A percentile compares a stretch with the other conserved stretches of the same genome.
phyloP scores from a whole-genome alignment of 1,140 invertebrate species.

The Drosophila dunni region DNA sequence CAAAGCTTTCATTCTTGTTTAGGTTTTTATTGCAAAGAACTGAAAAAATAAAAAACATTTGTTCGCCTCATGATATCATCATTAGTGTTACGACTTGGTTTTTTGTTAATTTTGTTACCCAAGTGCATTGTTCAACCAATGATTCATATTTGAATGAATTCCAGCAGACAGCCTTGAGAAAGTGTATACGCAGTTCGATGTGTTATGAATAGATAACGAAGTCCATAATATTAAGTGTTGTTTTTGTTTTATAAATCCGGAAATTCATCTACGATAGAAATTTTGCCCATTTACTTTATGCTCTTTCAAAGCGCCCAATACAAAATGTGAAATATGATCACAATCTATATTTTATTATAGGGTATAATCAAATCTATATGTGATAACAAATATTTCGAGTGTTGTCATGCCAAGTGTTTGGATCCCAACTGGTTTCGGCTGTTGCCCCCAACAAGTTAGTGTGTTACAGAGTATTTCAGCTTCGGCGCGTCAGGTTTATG shows the following conservation, averaged over 20 bases:
- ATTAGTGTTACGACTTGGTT: conserved; percentile 9
- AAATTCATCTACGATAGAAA: conserved; percentile 35
- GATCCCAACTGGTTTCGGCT: not conserved
- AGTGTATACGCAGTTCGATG: conserved; percentile 40
- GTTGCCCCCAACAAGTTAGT: not conserved
- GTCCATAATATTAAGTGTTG: conserved; percentile 26
- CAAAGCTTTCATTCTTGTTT: not conserved
- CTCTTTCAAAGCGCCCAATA: not conserved
- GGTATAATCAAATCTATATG: not conserved
- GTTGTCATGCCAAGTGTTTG: conserved; percentile 3
- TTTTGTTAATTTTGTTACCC: not conserved
- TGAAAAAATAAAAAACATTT: conserved; percentile 1
- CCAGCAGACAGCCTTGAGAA: conserved; percentile 13
- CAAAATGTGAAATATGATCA: no score
- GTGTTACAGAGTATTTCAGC: conserved; percentile 26
- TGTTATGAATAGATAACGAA: conserved; percentile 15
- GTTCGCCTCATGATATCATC: conserved; percentile 14
- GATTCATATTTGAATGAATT: conserved; percentile 9
- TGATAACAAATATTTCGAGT: not conserved
- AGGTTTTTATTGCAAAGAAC: not conserved
- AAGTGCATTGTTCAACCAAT: not conserved
- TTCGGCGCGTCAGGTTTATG: not conserved
- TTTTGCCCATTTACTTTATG: not conserved
- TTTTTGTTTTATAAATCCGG: conserved; percentile 28
- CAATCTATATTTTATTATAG: not conserved